These are phyloP conservation scores for Sturnira hondurensis DNA, from an alignment of 2,113 vertebrate species.

Conservation along the genomic window DNA sequence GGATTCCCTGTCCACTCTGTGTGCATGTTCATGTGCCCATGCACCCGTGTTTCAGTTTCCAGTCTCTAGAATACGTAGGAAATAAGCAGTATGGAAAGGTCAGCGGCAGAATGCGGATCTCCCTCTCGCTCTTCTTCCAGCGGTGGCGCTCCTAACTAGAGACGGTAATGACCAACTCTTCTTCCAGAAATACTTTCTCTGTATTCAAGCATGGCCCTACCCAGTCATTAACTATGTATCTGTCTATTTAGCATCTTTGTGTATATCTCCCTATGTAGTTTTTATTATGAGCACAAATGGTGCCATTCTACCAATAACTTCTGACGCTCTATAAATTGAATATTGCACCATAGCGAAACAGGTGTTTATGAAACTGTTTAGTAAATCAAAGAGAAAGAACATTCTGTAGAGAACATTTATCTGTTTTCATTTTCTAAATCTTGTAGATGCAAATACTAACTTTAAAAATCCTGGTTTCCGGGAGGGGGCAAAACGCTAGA, in stretches of 20 bases:
- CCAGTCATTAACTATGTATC: background rate
- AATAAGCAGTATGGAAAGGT: background rate
- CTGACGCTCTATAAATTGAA: background rate
- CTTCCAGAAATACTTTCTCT: background rate
- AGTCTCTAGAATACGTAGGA: background rate
- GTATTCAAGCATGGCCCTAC: background rate
- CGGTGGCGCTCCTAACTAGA: background rate
- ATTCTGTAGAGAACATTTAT: background rate
- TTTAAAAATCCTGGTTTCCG: background rate
- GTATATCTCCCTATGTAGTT: background rate
- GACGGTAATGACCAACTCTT: background rate
- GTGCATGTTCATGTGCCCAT: background rate
- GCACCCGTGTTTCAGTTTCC: background rate
- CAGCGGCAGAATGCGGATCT: background rate
- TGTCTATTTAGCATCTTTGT: background rate
- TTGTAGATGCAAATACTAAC: background rate
- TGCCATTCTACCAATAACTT: background rate
- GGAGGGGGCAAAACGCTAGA: background rate
- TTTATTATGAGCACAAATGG: background rate
- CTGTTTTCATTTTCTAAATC: background rate
- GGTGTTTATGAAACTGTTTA: background rate
- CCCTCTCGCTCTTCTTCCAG: background rate
- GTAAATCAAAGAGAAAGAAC: background rate
- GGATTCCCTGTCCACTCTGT: background rate
- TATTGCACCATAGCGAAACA: background rate